Conservation (phyloP, 2,888 invertebrate genomes). For the Melieria omissa region DNA sequence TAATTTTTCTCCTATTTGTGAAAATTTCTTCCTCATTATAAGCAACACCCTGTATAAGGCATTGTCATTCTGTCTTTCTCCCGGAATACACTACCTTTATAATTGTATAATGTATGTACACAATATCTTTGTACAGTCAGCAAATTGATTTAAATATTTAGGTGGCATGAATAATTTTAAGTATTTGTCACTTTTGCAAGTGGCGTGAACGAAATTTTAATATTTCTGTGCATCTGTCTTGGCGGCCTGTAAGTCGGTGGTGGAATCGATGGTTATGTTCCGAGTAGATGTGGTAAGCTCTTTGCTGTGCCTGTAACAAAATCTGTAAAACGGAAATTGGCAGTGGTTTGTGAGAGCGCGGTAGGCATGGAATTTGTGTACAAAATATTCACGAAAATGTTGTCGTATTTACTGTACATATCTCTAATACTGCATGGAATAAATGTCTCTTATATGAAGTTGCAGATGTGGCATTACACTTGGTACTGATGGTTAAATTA, state of each 20-base stretch:
- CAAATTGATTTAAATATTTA: background rate
- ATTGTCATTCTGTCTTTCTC: too few species aligned
- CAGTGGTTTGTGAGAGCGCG: background rate
- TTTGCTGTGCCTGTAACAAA: conserved; percentile 30
- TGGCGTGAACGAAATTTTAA: background rate
- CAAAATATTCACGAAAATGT: background rate
- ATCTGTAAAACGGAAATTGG: background rate
- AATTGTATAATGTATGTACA: too few species aligned
- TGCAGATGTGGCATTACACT: background rate
- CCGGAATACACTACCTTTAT: too few species aligned
- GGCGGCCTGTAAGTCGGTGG: conserved; percentile 18
- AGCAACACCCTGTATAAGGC: too few species aligned
- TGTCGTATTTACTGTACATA: background rate
- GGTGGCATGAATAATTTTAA: background rate
- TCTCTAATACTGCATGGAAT: background rate
- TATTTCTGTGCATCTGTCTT: conserved; percentile 21
- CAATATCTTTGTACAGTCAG: too few species aligned
- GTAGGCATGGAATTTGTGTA: background rate
- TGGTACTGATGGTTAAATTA: too few species aligned
- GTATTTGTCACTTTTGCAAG: background rate
- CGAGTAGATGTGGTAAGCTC: conserved; percentile 35
- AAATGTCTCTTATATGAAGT: background rate
- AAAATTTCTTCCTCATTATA: too few species aligned
- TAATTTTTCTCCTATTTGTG: too few species aligned
- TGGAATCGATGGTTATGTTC: conserved; percentile 28